These are phyloP conservation scores for Eospalax fontanierii DNA, from an alignment of 2,797 vertebrate species.

Conservation along the genomic window DNA sequence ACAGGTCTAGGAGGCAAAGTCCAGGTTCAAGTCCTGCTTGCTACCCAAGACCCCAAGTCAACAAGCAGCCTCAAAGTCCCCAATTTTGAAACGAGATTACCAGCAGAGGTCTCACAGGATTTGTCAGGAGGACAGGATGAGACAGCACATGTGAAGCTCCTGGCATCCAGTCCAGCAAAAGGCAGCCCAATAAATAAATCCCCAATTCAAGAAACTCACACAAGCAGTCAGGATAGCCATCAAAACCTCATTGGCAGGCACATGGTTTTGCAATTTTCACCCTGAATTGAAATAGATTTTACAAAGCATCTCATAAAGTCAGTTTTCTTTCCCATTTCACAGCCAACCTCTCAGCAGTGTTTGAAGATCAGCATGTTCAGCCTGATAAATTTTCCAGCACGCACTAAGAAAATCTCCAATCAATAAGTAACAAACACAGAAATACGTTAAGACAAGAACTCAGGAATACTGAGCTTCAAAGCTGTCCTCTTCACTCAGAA, in stretches of 20 bases:
- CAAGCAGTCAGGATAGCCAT: neutral
- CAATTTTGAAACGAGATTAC: conserved; percentile 52
- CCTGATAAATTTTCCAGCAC: conserved; percentile 61
- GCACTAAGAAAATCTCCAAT: conserved; percentile 46
- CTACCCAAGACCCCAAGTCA: neutral
- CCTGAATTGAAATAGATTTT: conserved; percentile 37
- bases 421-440: conserved; percentile 51
- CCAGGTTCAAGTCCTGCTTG: neutral
- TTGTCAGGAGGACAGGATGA: conserved; percentile 24
- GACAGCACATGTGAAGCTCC: neutral
- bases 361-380: conserved; percentile 38
- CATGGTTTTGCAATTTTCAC: neutral
- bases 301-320: conserved; percentile 28
- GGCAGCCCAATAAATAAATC: neutral
- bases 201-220: neutral
- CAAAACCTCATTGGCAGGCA: conserved; percentile 9
- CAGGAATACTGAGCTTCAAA: neutral
- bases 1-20: neutral
- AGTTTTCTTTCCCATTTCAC: conserved; percentile 47
- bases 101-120: conserved; percentile 12
- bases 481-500: too few species aligned
- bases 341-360: conserved; percentile 21
- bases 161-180: neutral
- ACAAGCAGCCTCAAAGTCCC: neutral
- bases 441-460: conserved; percentile 51